Conservation (phyloP, 2,888 invertebrate genomes). For the Cosmia trapezina region DNA sequence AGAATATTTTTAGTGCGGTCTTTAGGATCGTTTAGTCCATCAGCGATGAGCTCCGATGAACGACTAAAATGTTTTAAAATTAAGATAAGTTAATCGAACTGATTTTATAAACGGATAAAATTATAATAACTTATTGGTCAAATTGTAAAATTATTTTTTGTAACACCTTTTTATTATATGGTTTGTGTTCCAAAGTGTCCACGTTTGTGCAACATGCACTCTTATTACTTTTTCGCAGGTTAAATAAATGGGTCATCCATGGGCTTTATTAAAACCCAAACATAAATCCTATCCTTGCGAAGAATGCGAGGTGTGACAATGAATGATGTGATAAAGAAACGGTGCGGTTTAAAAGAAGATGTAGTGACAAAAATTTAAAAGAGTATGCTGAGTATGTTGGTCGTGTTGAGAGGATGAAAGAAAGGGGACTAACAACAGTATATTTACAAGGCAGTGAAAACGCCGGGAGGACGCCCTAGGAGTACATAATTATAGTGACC, state of each 20-base stretch:
- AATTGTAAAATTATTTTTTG: not conserved
- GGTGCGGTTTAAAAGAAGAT: not conserved
- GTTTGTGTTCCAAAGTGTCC: not conserved
- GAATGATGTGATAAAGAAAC: not conserved
- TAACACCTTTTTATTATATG: not conserved
- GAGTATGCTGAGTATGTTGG: not conserved
- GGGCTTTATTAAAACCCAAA: not conserved
- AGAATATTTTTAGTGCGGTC: conserved; percentile 6
- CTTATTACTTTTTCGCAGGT: not conserved
- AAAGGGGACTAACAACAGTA: not conserved
- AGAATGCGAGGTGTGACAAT: not conserved
- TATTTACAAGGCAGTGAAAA: not conserved
- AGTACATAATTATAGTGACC: not conserved
- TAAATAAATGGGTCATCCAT: not conserved
- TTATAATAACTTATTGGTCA: not conserved
- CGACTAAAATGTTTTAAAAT: not conserved
- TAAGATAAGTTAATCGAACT: not conserved
- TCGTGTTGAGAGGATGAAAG: too few relatives aligned
- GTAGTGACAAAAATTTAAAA: not conserved
- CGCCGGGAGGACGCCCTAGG: not conserved
- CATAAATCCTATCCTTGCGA: not conserved
- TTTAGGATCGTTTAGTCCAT: not conserved
- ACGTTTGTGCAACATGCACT: not conserved
- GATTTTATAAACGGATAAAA: not conserved
- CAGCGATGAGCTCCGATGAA: not conserved